Base-by-base conservation (phyloP, 2,888 invertebrate genomes). In the Caenorhabditis angaria region DNA sequence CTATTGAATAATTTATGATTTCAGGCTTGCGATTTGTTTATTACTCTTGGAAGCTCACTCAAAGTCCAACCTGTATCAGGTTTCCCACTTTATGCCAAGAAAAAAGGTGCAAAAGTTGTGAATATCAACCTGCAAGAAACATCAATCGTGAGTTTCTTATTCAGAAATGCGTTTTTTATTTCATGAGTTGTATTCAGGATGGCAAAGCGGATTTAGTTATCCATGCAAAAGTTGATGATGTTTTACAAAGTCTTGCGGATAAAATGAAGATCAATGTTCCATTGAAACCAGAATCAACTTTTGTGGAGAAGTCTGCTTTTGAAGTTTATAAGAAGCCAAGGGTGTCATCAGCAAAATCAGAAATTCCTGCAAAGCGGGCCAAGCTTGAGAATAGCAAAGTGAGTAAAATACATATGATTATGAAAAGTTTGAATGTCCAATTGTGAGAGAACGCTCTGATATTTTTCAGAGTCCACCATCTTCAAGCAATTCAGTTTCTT, bases 121-220 rank as follows among this genome's bases (percentile, higher is more conserved):
- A 94, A 97, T 83, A 93, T 97, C 77, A 99, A 99, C 90, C 90
- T 99, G 62, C 99, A 99, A 88, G 93, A 94, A n/a, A 99, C 97
- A 2, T 96, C 97, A 90, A 94, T 95, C 90, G 95, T 94, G 90
- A 91, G 91, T 90, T 51, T 51, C 6, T 51, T 24, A 24, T n/a
- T n/a, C n/a, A 5, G 10, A 12, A 3, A 24, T 24, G 22, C 4
- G 22, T 3, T 24, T 24, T 24, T 51, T 20, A 51, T 22, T 4
- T 25, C 4, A 48, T 10, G 18, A 48, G 4, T 4, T n/a, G 8
- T 51, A 3, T 54, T 54, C 28, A 54, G 54, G 54, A 54, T 10
- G 18, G 10, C 6, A 27, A 27, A 25, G 10, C 27, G n/a, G 1
- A 18, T 4, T 18, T 22, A 27, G 24, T 12, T 4, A 54, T 54